Evolutionary conservation across 92 coral and sea anemone genomes (phyloP), one percentile per base, ranked within the genome.

Genomic region (Scolanthus callimorphus): DNA sequence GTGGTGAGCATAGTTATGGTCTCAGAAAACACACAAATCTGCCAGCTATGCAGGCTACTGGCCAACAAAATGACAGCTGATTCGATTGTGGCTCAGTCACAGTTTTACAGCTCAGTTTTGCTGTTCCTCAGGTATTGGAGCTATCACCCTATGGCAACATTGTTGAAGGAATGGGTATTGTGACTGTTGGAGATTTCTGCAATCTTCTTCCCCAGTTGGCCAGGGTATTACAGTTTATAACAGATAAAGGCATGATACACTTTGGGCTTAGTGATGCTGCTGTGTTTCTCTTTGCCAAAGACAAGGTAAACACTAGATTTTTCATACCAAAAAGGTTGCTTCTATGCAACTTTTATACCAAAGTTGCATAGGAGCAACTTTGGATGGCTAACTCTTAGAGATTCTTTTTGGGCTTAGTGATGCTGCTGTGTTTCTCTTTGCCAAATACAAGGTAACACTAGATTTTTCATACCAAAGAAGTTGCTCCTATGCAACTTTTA

Each of bases 371-470:
- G n/a, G n/a, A n/a, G n/a, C n/a, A n/a, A n/a, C n/a, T n/a, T n/a
- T n/a, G n/a, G n/a, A n/a, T n/a, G n/a, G n/a, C n/a, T n/a, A n/a
- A n/a, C n/a, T n/a, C n/a, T n/a, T n/a, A n/a, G n/a, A n/a, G n/a
- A n/a, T n/a, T n/a, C n/a, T 73, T 41, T 26, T 63, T 1, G 47
- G 58, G 20, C 19, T 80, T 3, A 1, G 2, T 29, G 27, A 48
- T 31, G 11, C 51, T 15, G 51, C 74, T 20, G n/a, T 80, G 23
- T 80, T 59, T 67, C 46, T 66, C 49, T 55, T 53, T 22, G 69
- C 49, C 11, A 65, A 49, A 13, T 71, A 76, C 17, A 80, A 80
- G 82, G 86, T 80, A 27, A 11, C 19, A n/a, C n/a, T n/a, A n/a
- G n/a, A n/a, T n/a, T n/a, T n/a, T n/a, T n/a, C n/a, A n/a, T n/a